Percentiles rank a stretch among this genome's conserved stretches.
Evolutionary conservation across 2,113 vertebrate species (phyloP).

Genomic region (Pipa parva): DNA sequence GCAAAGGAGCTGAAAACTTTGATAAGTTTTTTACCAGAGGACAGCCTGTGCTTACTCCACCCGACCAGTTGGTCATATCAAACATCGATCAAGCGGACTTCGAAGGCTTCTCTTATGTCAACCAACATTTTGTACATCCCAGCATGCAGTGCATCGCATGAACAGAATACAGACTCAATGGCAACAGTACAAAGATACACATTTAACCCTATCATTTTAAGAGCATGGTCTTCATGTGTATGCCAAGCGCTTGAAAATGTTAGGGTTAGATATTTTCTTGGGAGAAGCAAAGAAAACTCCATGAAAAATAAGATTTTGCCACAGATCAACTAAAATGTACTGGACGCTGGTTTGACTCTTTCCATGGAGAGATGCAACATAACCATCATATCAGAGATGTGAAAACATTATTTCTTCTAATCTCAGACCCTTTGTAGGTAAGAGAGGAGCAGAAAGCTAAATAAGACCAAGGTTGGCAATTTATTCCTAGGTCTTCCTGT

Average conservation of each 20-base stretch:
- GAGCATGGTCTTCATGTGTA: conserved; percentile 50
- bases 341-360: too few relatives aligned
- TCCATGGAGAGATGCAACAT: too few relatives aligned
- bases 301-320: not conserved
- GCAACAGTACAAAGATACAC: not conserved
- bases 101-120: conserved; percentile 92
- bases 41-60: conserved; percentile 90
- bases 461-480: not conserved
- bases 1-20: conserved; percentile 96
- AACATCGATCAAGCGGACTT: conserved; percentile 98
- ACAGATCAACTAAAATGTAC: not conserved
- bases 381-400: too few relatives aligned
- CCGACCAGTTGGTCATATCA: conserved; percentile 93
- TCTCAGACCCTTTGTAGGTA: not conserved
- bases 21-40: conserved; percentile 97
- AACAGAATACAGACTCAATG: conserved; percentile 46
- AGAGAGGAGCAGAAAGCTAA: not conserved
- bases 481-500: conserved; percentile 4
- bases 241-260: conserved; percentile 54
- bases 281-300: not conserved
- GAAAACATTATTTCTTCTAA: too few relatives aligned
- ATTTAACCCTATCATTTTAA: conserved; percentile 56
- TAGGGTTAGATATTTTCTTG: conserved; percentile 50
- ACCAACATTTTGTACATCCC: conserved; percentile 85
- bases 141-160: conserved; percentile 79